Evolutionary conservation across 2,113 vertebrate genomes (phyloP).

Genomic region (Takifugu bimaculatus): DNA sequence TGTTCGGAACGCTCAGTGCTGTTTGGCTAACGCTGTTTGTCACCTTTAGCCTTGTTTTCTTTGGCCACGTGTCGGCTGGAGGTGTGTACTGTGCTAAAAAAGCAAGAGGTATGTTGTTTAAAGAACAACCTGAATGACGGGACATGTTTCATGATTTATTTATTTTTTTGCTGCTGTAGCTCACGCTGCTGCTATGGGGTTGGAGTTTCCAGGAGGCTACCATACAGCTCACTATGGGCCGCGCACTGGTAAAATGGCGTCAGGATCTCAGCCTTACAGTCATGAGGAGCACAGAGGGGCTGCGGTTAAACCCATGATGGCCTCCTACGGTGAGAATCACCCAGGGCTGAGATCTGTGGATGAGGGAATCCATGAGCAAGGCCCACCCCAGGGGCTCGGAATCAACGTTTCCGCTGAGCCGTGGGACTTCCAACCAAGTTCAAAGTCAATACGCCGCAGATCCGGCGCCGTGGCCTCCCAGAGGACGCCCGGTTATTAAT

Average conservation of each 20-base stretch:
- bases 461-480: slow-evolving; percentile 15
- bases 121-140: too few relatives aligned
- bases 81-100: slow-evolving; percentile 48
- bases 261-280: background rate
- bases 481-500: slow-evolving; percentile 11
- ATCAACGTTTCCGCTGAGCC: slow-evolving; percentile 2
- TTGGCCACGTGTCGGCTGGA: slow-evolving; percentile 55
- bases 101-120: slow-evolving; percentile 44
- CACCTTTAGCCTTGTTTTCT: slow-evolving; percentile 25
- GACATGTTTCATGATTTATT: too few relatives aligned
- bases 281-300: background rate
- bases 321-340: background rate
- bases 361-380: background rate
- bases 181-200: slow-evolving; percentile 49
- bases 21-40: slow-evolving; percentile 21
- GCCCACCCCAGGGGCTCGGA: slow-evolving; percentile 1
- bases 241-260: background rate
- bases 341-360: background rate
- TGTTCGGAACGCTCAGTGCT: slow-evolving; percentile 11
- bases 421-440: background rate
- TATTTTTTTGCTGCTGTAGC: slow-evolving; percentile 26
- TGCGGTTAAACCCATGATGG: background rate
- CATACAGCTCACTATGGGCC: slow-evolving; percentile 13
- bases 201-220: slow-evolving; percentile 42
- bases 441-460: background rate